Percentiles rank a stretch among this genome's conserved stretches.
Conservation (phyloP, 2,888 invertebrate species). For the Apamea anceps region DNA sequence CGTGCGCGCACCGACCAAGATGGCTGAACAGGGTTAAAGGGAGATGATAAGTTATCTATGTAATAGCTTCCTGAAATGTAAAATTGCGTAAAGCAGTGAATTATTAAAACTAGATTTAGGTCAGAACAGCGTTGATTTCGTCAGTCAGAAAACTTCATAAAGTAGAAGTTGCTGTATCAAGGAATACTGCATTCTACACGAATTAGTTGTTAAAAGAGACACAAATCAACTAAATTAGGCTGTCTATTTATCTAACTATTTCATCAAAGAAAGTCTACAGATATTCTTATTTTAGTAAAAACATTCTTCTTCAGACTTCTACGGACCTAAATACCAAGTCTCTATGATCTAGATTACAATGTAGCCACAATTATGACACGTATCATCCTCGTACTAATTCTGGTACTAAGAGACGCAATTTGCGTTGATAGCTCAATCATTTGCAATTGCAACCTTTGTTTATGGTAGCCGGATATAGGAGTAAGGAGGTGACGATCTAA, state of each 20-base stretch:
- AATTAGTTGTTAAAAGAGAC: neutral
- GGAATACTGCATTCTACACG: neutral
- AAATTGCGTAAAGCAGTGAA: neutral
- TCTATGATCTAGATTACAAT: neutral
- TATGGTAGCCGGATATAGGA: neutral
- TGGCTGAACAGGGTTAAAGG: neutral
- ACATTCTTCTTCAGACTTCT: neutral
- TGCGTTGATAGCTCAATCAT: constrained; percentile 25
- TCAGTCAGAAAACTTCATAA: neutral
- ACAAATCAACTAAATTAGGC: neutral
- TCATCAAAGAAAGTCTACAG: neutral
- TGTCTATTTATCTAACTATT: neutral
- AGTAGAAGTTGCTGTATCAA: neutral
- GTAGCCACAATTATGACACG: constrained; percentile 10
- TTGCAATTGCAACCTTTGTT: neutral
- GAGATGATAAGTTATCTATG: neutral
- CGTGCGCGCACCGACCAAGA: constrained; percentile 45
- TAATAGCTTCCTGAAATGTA: neutral
- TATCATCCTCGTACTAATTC: constrained; percentile 8
- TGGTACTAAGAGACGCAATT: neutral
- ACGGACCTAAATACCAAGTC: neutral
- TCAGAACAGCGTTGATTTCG: neutral
- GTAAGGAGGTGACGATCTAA: neutral
- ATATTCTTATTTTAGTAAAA: neutral
- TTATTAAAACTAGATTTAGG: neutral